Evolutionary conservation across 2,888 invertebrate genomes (phyloP), one percentile per base, ranked within the genome.

Genomic region (Quadriops clusia): DNA sequence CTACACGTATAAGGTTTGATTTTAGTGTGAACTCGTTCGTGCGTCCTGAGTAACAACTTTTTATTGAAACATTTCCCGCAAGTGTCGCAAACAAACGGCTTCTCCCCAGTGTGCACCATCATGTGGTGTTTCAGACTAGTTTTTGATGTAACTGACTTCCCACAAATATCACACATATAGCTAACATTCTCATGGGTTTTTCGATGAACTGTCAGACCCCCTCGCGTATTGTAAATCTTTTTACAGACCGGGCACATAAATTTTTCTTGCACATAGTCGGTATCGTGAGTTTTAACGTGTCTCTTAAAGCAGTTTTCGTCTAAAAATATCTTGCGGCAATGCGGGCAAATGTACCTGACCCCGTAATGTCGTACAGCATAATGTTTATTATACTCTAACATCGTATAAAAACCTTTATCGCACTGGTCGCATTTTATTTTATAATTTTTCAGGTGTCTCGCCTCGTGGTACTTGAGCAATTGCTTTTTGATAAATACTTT

Each of bases 1-100:
- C 61, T 49, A 38, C 70, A 70, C 0, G 64, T 49, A 22, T 64
- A 64, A 12, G 62, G 64, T 39, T 64, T 66, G 14, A 66, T 65
- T 0, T 65, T 67, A 8, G 65, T 67, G 36, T 70, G 70, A 28
- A 64, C 65, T 1, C 62, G 47, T 63, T 64, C 63, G 39, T 70
- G 70, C 9, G 35, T 39, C 20, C 34, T 34, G 28, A 51, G 36
- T 27, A 44, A 33, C 17, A 33, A 39, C 32, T 40, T 47, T 12
- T 40, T 49, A 7, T 39, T 39, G 32, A 51, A 51, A 5, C 42
- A 36, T 36, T 45, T 47, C 6, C 34, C 28, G 25, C 51, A 50
- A 33, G 42, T 25, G 34, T 61, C 58, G 39, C 30, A 38, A 5
- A 15, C 22, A 32, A 49, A 50, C 4, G 54, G 53, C 24, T 47